Conservation (phyloP, 2,797 vertebrate genomes). For the Cirrhinus mrigala region DNA sequence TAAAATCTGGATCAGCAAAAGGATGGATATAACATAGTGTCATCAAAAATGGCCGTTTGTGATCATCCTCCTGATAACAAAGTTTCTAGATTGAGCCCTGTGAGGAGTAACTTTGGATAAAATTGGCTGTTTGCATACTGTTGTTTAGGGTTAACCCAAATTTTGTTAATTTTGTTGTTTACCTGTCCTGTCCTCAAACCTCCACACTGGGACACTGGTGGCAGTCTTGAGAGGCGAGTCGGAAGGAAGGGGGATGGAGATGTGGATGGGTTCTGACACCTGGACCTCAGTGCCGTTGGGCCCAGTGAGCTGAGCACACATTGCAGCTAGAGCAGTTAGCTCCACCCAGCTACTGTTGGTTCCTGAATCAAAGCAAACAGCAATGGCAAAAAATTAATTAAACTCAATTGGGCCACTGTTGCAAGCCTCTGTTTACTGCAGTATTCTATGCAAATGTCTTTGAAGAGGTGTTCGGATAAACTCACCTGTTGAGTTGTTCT, state of each 20-base stretch:
- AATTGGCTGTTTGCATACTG: neutral
- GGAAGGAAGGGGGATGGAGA: constrained; percentile 80
- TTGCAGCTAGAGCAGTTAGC: constrained; percentile 79
- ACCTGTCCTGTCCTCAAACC: constrained; percentile 82
- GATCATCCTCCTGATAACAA: neutral
- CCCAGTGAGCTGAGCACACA: constrained; percentile 81
- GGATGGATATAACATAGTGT: neutral
- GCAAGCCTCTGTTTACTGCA: neutral
- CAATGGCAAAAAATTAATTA: neutral
- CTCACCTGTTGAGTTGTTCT: constrained; percentile 79
- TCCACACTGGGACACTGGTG: constrained; percentile 81
- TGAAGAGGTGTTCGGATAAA: neutral
- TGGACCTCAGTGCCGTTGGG: constrained; percentile 82
- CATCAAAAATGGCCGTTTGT: neutral
- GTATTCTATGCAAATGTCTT: neutral
- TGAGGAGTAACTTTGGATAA: neutral
- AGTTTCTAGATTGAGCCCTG: neutral
- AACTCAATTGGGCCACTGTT: neutral
- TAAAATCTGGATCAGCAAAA: neutral
- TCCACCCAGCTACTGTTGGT: constrained; percentile 84
- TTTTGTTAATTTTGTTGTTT: constrained; percentile 51
- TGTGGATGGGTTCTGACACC: constrained; percentile 82
- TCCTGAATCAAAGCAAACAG: constrained; percentile 52
- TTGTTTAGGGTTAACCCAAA: neutral
- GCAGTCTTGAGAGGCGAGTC: constrained; percentile 74